phyloP scores from a whole-genome alignment of 2,888 invertebrate genomes.

The Muschampia plurimacula region DNA sequence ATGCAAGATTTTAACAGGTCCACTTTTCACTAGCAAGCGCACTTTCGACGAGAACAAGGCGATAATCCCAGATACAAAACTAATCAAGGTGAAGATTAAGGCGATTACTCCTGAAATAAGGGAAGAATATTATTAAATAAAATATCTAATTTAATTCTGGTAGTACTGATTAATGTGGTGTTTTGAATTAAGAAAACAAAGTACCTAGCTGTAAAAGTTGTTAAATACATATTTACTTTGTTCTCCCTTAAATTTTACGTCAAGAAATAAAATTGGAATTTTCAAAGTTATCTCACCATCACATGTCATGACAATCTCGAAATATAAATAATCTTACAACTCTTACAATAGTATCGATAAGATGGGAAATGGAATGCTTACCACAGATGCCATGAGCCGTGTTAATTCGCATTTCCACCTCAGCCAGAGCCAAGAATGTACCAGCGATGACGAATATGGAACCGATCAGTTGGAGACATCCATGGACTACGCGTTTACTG shows the following conservation, averaged over 20 bases:
- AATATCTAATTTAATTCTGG: no score
- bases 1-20: slow-evolving; percentile 80
- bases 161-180: no score
- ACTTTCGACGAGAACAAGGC: slow-evolving; percentile 82
- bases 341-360: slow-evolving; percentile 11
- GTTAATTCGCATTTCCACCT: slow-evolving; percentile 63
- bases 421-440: slow-evolving; percentile 75
- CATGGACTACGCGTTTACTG: slow-evolving; percentile 78
- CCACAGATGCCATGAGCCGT: slow-evolving; percentile 79
- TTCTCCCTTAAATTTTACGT: no score
- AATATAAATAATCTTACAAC: slow-evolving; percentile 6
- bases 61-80: slow-evolving; percentile 77
- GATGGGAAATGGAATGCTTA: slow-evolving; percentile 51
- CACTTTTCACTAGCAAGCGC: slow-evolving; percentile 74
- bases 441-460: slow-evolving; percentile 80
- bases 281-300: slow-evolving; percentile 15
- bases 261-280: neutral
- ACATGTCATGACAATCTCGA: slow-evolving; percentile 1
- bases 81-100: slow-evolving; percentile 72
- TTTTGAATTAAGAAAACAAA: no score
- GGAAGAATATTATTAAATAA: neutral
- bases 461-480: slow-evolving; percentile 82
- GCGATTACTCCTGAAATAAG: slow-evolving; percentile 79
- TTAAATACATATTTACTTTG: no score
- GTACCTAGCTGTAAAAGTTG: no score